Evolutionary conservation across 2,113 vertebrate species (phyloP).

Genomic region (Macrotis lagotis): DNA sequence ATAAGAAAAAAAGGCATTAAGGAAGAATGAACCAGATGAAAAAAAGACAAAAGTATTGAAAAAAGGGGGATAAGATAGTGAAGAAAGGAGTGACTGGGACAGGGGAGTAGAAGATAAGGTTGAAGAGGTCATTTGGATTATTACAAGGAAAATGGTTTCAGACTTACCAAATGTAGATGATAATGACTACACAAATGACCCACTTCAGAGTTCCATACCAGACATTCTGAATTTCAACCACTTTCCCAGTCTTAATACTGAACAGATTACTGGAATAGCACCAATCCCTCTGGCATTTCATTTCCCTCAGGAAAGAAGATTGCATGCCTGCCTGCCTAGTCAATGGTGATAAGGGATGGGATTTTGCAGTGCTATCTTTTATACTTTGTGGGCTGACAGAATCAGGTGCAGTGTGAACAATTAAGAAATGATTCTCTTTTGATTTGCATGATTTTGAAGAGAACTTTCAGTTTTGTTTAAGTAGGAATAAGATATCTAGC

Average conservation of each 20-base stretch:
- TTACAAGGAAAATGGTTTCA: background rate
- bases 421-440: background rate
- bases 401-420: background rate
- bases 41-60: background rate
- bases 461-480: background rate
- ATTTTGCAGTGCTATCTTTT: background rate
- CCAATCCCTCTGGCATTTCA: background rate
- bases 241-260: background rate
- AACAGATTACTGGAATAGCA: background rate
- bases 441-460: background rate
- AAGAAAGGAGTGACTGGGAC: background rate
- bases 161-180: background rate
- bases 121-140: background rate
- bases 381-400: background rate
- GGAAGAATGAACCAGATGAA: background rate
- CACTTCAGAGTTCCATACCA: background rate
- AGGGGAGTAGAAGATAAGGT: background rate
- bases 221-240: background rate
- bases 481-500: background rate
- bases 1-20: background rate
- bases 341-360: too few relatives aligned
- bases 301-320: accelerated
- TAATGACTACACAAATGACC: background rate
- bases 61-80: background rate
- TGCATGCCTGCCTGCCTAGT: background rate